Conservation (phyloP, 2,888 invertebrate species). For the Idaea aversata region DNA sequence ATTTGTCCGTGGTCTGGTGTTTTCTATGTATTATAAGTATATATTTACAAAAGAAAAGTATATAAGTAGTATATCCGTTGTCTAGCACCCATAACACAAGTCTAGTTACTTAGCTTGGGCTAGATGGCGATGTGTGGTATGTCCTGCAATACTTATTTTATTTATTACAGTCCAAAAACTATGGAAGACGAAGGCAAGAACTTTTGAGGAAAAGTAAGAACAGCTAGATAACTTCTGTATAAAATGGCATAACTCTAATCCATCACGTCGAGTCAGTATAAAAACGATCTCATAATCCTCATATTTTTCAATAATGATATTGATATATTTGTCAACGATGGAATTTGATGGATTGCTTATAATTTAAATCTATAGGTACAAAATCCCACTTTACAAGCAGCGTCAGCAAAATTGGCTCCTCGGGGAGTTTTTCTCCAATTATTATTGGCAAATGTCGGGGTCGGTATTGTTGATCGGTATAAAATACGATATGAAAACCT, state of each 20-base stretch:
- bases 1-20: too few relatives aligned
- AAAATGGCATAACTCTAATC: conserved; percentile 21
- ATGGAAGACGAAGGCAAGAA: neutral
- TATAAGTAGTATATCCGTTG: too few relatives aligned
- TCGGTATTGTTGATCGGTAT: conserved; percentile 70
- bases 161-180: too few relatives aligned
- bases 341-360: conserved; percentile 61
- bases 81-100: too few relatives aligned
- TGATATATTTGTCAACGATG: conserved; percentile 45
- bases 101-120: too few relatives aligned
- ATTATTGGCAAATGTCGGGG: conserved; percentile 65
- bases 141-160: too few relatives aligned
- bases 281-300: conserved; percentile 27
- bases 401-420: conserved; percentile 72
- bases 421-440: conserved; percentile 71
- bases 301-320: conserved; percentile 38
- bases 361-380: conserved; percentile 51
- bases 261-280: conserved; percentile 26
- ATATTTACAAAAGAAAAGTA: too few relatives aligned
- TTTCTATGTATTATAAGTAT: too few relatives aligned
- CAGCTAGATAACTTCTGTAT: conserved; percentile 19
- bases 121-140: too few relatives aligned
- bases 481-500: conserved; percentile 66
- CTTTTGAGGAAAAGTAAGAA: conserved; percentile 2
- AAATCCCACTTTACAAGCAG: conserved; percentile 44